These are phyloP conservation scores for Piezodorus guildinii DNA, from an alignment of 1,140 invertebrate genomes.

Conservation along the genomic window DNA sequence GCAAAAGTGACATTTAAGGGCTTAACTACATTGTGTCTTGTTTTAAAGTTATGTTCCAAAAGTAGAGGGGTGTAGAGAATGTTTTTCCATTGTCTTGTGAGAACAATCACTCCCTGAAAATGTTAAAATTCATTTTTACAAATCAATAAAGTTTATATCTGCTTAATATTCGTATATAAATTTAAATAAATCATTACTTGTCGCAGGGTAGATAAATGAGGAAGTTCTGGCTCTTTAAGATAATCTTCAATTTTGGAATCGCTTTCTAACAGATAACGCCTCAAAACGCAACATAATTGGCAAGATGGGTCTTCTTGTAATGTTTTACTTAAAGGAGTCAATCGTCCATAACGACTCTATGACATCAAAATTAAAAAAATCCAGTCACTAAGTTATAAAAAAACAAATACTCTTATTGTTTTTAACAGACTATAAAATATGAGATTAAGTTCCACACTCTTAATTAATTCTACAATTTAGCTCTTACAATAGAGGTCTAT, in stretches of 20 bases:
- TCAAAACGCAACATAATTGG: constrained; percentile 79
- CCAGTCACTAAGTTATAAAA: too few species aligned
- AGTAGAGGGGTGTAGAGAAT: constrained; percentile 85
- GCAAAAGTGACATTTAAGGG: constrained; percentile 81
- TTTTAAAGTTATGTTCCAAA: constrained; percentile 80
- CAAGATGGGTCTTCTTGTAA: constrained; percentile 92
- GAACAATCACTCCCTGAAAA: constrained; percentile 70
- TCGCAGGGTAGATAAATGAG: constrained; percentile 76
- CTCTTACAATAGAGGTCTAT: too few species aligned
- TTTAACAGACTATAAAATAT: too few species aligned
- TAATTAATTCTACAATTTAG: too few species aligned
- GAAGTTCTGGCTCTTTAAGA: constrained; percentile 68
- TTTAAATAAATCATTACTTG: constrained; percentile 40
- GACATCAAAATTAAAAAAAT: constrained; percentile 18
- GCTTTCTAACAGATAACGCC: constrained; percentile 70
- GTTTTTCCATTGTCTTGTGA: constrained; percentile 94
- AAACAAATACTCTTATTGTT: too few species aligned
- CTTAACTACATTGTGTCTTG: constrained; percentile 52
- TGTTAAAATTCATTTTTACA: constrained; percentile 25
- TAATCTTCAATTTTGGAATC: constrained; percentile 67
- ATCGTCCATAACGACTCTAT: constrained; percentile 80
- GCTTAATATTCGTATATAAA: neutral
- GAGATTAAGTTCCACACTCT: too few species aligned
- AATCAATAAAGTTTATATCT: constrained; percentile 20
- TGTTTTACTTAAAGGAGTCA: constrained; percentile 78